Conservation (phyloP, 2,797 vertebrate genomes). For the Argyrosomus regius region DNA sequence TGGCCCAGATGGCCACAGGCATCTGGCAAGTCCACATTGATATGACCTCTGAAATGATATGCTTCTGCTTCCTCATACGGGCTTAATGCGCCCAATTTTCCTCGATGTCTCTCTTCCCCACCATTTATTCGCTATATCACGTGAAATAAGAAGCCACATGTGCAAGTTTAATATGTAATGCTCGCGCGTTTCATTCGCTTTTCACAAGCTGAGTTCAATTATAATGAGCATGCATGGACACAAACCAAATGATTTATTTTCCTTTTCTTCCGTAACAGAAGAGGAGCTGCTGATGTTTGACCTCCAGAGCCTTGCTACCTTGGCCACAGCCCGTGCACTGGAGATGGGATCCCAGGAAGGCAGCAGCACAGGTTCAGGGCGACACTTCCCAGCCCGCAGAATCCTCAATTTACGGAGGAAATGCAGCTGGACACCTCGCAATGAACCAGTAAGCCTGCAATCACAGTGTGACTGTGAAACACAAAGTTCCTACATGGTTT, state of each 20-base stretch:
- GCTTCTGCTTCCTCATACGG: slow-evolving; percentile 8
- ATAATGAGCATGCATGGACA: not conserved
- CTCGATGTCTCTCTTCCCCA: slow-evolving; percentile 14
- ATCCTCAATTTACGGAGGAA: slow-evolving; percentile 91
- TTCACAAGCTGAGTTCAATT: not conserved
- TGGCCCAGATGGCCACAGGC: slow-evolving; percentile 57
- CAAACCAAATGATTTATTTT: slow-evolving; percentile 4
- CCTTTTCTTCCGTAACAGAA: slow-evolving; percentile 67
- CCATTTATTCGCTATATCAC: not conserved
- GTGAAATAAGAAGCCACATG: slow-evolving; percentile 1
- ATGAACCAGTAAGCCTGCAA: slow-evolving; percentile 91
- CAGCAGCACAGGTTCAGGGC: slow-evolving; percentile 64
- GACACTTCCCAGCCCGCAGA: slow-evolving; percentile 82
- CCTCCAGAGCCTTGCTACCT: slow-evolving; percentile 93
- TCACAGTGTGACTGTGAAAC: not conserved
- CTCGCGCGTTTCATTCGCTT: too few relatives aligned
- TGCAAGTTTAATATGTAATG: not conserved
- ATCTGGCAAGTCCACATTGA: slow-evolving; percentile 54
- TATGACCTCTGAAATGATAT: slow-evolving; percentile 53
- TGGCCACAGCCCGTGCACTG: slow-evolving; percentile 94
- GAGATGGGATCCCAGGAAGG: slow-evolving; percentile 85
- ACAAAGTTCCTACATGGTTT: not conserved
- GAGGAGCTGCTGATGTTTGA: slow-evolving; percentile 92
- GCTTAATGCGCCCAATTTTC: slow-evolving; percentile 14
- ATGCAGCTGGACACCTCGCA: slow-evolving; percentile 94